Base-by-base conservation (phyloP, 2,113 vertebrate species). In the Pyxicephalus adspersus region DNA sequence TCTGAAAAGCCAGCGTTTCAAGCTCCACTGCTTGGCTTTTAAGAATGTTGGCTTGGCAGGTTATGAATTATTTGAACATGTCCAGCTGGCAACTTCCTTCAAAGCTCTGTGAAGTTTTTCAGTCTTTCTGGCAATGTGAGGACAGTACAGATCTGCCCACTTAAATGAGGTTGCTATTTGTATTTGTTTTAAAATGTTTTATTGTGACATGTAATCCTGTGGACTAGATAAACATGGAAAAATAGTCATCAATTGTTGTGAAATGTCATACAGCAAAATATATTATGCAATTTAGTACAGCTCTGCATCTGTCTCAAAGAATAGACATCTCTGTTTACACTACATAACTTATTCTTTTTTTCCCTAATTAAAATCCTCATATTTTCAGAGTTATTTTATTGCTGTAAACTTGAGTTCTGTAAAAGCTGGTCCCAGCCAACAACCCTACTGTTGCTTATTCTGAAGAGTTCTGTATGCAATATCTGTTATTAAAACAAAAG, bases 1-100 rank as follows among this genome's bases (percentile, higher is more conserved):
- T 67, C 22, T 78, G 26, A 45, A 34, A 22, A 31, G 17, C 26
- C n/a, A 64, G 23, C 25, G 15, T 57, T 68, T 22, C 64, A 64
- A 74, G 61, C 60, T 5, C 20, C 28, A 34, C 52, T 58, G n/a
- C 51, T 68, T 67, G 51, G 64, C 65, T 57, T 38, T 7, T 6
- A 79, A 79, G 76, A 67, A 58, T 68, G 58, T 77, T 64, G 25
- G 61, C 29, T 54, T 77, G 64, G 63, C 76, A 68, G 64, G 31
- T 79, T 68, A 64, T 77, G 76, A 68, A 67, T 67, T 58, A 25
- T 79, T 17, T 57, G 26, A 57, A 54, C 38, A 66, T 66, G 51
- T 52, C 76, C 76, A 79, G 76, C 76, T 79, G 64, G 76, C 76
- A 38, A 52, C 51, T 52, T 34, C 54, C 31, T 23, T 34, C 9